Conservation (phyloP, 2,113 vertebrate species). For the Tenebrosternarchus preto region DNA sequence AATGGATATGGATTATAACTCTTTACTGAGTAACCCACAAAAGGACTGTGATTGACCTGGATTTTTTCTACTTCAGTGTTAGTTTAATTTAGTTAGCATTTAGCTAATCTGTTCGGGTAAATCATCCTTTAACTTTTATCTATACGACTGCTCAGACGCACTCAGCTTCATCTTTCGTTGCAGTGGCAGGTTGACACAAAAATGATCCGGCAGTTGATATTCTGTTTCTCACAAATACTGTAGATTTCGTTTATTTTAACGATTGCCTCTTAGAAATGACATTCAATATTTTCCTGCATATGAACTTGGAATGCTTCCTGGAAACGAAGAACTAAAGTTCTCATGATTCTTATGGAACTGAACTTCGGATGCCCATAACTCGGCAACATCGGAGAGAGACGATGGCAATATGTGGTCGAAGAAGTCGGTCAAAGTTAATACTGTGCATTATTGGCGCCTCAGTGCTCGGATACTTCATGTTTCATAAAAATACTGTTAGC, state of each 20-base stretch:
- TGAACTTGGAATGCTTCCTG: background rate
- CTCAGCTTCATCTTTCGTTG: no score
- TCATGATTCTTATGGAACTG: conserved; percentile 15
- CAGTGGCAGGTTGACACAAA: background rate
- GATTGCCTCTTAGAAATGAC: background rate
- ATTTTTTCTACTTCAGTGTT: conserved; percentile 40
- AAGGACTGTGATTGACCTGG: conserved; percentile 58
- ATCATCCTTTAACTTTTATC: conserved; percentile 46
- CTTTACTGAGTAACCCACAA: conserved; percentile 1
- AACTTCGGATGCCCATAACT: conserved; percentile 36
- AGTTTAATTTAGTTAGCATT: conserved; percentile 51
- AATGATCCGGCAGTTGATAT: background rate
- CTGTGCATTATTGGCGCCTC: conserved; percentile 60
- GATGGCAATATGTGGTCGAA: conserved; percentile 68
- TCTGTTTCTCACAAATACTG: background rate
- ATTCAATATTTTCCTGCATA: background rate
- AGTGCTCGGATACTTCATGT: conserved; percentile 64
- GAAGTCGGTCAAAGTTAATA: conserved; percentile 61
- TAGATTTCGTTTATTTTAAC: background rate
- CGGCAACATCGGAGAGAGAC: conserved; percentile 38
- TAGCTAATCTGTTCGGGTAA: conserved; percentile 61
- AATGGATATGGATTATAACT: conserved; percentile 48
- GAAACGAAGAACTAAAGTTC: background rate
- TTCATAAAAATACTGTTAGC: conserved; percentile 49
- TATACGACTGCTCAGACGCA: background rate